phyloP scores from a whole-genome alignment of 92 coral and sea anemone species.

The Porites rus region DNA sequence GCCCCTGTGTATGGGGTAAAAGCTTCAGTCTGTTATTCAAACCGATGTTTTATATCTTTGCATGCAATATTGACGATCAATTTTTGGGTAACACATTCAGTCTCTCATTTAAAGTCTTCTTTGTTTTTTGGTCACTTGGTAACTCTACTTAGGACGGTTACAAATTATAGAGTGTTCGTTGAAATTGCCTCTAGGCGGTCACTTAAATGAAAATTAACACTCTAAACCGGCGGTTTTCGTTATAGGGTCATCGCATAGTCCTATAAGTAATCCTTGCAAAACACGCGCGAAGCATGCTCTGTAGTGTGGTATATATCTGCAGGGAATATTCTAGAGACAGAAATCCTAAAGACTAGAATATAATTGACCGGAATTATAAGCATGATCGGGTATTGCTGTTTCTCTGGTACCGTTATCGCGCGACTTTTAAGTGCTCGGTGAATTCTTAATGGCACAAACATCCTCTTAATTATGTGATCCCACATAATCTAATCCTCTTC shows the following conservation, averaged over 20 bases:
- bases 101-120: background rate
- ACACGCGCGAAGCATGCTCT: background rate
- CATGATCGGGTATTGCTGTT: background rate
- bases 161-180: background rate
- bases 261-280: background rate
- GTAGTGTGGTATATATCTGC: background rate
- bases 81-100: background rate
- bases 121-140: constrained; percentile 11
- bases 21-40: background rate
- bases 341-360: background rate
- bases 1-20: background rate
- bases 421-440: background rate
- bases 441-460: background rate
- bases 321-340: constrained; percentile 1
- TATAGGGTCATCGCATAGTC: background rate
- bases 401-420: background rate
- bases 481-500: background rate
- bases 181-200: constrained; percentile 3
- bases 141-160: background rate
- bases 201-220: background rate
- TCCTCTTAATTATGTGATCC: background rate
- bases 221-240: background rate
- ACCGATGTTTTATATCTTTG: background rate
- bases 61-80: background rate
- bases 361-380: background rate